Base-by-base conservation (phyloP, 2,113 vertebrate species). In the Bufo bufo region DNA sequence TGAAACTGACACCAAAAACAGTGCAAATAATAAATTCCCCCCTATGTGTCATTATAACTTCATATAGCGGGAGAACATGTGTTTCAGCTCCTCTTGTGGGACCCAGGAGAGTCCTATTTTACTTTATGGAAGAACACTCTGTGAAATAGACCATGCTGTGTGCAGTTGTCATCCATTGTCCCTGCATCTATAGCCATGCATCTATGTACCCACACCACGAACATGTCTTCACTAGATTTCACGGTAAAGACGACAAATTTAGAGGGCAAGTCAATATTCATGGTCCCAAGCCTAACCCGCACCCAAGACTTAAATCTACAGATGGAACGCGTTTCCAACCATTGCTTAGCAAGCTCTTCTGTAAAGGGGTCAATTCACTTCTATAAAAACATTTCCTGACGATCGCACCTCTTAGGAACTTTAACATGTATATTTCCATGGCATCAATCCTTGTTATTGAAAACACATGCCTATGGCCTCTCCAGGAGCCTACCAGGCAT, bases 401-500 rank as follows among this genome's bases (percentile, higher is more conserved):
- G 75, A 84, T 50, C 59, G 23, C 74, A 69, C 33, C 72, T 89
- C 59, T 49, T 88, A 43, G 19, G n/a, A 88, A 74, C 87, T n/a
- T 50, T 83, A 84, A 65, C 47, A 84, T 77, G 58, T 88, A 77
- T 52, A 84, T 78, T 89, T 89, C 59, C 47, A 78, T 77, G 33
- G 61, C 59, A 84, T 84, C 59, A 77, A 84, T 84, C 87, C 61
- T 88, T 75, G 52, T 89, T 89, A 89, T 84, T 89, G 50, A 17
- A 89, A 89, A 89, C 87, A 89, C 19, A 89, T 89, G 82, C 74
- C 74, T 7, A 16, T 50, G 58, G 49, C 59, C 45, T 84, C 47
- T 84, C 10, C 33, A 58, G 23, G 59, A 69, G 82, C 81, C 81
- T 84, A 88, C 43, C 78, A 84, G 81, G 49, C 82, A 89, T 84